Conservation (phyloP, 2,888 invertebrate species). For the Yponomeuta malinellus region DNA sequence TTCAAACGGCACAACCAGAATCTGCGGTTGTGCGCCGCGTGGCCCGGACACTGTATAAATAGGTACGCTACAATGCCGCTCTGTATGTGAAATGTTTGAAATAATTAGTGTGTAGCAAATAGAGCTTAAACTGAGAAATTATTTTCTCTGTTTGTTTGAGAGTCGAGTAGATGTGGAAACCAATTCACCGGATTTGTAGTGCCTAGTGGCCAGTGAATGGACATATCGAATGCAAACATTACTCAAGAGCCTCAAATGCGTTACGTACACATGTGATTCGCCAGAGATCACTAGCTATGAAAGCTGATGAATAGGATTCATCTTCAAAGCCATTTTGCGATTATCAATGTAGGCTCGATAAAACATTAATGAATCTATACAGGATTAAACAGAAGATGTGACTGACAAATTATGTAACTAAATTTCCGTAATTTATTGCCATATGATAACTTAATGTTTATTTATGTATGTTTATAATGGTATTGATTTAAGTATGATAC, state of each 20-base stretch:
- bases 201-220: background rate
- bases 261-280: background rate
- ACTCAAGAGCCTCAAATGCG: conserved; percentile 3
- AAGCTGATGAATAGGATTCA: background rate
- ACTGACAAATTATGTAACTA: too few species aligned
- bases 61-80: background rate
- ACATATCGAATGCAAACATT: conserved; percentile 10
- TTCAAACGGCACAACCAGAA: conserved; percentile 60
- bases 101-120: conserved; percentile 12
- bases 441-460: too few species aligned
- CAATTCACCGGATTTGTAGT: conserved; percentile 5
- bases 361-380: background rate
- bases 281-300: background rate
- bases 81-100: conserved; percentile 7
- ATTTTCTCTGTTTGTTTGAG: background rate
- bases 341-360: background rate
- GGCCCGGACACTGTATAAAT: background rate
- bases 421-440: too few species aligned
- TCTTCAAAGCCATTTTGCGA: background rate
- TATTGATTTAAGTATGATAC: too few species aligned
- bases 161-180: background rate
- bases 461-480: too few species aligned
- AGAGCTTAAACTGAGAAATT: background rate
- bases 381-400: background rate
- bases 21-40: conserved; percentile 41